Base-by-base conservation (phyloP, 2,113 vertebrate species). In the Hemichromis elongatus region DNA sequence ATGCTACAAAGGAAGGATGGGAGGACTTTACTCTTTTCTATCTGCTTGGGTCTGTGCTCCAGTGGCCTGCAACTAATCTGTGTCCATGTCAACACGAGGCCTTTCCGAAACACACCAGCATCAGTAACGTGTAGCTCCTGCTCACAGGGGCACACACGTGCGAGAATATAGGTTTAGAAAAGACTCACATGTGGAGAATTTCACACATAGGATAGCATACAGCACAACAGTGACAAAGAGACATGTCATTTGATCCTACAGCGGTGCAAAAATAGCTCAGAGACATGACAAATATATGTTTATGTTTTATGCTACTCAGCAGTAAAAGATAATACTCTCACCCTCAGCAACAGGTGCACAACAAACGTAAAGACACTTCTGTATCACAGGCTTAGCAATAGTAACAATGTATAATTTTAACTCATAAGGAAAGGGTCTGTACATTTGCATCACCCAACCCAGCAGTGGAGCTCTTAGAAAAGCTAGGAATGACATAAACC, bases 51-150 rank as follows among this genome's bases (percentile, higher is more conserved):
- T 81, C 75, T 55, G 19, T 79, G 93, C 91, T 94, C 82, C 35
- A 37, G 68, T 90, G 91, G 89, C 85, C 85, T 83, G 89, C 55
- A 80, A 68, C 94, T 95, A 94, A 95, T 94, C 95, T 93, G 93
- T 94, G 90, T 92, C 92, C 86, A 85, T 94, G 93, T 94, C 92
- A 94, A 95, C 91, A 92, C 21, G 2, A 37, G 90, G 85, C 73
- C 85, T 92, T 95, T 92, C 94, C 93, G 54, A 93, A 94, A 93
- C 92, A 91, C 63, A 87, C 50, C 89, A 81, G 50, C 56, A 77
- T 80, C 55, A 80, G 84, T 47, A 81, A 77, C 52, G 66, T 19
- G 56, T 85, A 35, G 50, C 79, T 79, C 77, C 45, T 9, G 0
- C 80, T 88, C 87, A 88, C 84, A 79, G 73, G 85, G 85, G 14